Evolutionary conservation across 2,113 vertebrate species (phyloP).

Genomic region (Neopipo cinnamomea): DNA sequence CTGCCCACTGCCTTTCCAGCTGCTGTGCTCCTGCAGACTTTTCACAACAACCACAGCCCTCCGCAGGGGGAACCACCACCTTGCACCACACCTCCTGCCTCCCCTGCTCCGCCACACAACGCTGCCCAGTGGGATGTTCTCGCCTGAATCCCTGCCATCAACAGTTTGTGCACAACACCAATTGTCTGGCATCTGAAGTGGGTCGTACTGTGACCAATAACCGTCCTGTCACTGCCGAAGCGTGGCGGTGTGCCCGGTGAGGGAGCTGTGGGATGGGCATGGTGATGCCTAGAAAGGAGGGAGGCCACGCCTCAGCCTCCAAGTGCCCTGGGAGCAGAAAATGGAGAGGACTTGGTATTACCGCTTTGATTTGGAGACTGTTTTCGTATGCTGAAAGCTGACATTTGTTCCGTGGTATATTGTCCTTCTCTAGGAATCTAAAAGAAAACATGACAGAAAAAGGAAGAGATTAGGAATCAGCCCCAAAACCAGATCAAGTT

Average conservation of each 20-base stretch:
- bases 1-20: background rate
- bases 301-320: rapidly evolving
- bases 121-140: rapidly evolving
- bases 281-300: rapidly evolving
- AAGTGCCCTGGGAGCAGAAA: background rate
- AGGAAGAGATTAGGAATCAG: background rate
- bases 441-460: background rate
- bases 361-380: conserved; percentile 21
- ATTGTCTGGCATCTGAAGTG: rapidly evolving
- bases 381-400: conserved; percentile 55
- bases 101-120: rapidly evolving
- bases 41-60: background rate
- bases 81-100: rapidly evolving
- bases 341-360: conserved; percentile 27
- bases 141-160: background rate
- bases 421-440: conserved; percentile 10
- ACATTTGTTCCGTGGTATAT: conserved; percentile 38
- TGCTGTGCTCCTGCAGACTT: rapidly evolving
- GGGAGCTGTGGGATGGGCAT: rapidly evolving
- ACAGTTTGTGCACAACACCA: rapidly evolving
- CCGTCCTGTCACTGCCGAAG: rapidly evolving
- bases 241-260: rapidly evolving
- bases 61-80: rapidly evolving
- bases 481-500: background rate
- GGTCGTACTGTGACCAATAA: background rate